Base-by-base conservation (phyloP, 2,113 vertebrate species). In the Tautogolabrus adspersus region DNA sequence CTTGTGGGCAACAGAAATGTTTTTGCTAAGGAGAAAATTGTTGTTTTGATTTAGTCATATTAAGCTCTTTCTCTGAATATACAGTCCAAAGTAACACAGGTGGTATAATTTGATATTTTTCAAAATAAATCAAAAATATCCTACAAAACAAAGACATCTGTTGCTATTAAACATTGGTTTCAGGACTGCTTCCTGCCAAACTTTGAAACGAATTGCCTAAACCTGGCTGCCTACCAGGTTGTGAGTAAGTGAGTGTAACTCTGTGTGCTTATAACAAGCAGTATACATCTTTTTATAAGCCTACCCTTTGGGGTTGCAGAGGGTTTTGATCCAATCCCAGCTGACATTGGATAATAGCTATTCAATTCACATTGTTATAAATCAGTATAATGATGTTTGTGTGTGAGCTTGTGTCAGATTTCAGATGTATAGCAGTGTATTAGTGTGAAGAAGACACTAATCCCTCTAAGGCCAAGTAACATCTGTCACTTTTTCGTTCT, bases 391-490 rank as follows among this genome's bases (percentile, higher is more conserved):
- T 54, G 54, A n/a, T 60, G 18, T 12, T 1, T 51, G 51, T 74
- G 34, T 58, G 40, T 65, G 40, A 63, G 56, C 71, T 72, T 66
- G 60, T 62, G 66, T 64, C 22, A 57, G 55, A 55, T 58, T 80
- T 44, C 37, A 73, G 75, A 75, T 78, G 38, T 77, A 55, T 83
- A 58, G 22, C 52, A 72, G 54, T 79, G 72, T 55, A 75, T 73
- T 70, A 82, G 66, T 75, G 66, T 70, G 60, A 62, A 37, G 52
- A 51, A 19, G 66, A 77, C 72, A 57, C 57, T 89, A 86, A 91
- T 91, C 86, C 76, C 47, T 75, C 59, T 6, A 58, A 86, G 82
- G 70, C 63, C 66, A 23, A 62, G 61, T 38, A 78, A 77, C 83
- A 89, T 88, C 83, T 86, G 79, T 81, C 82, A 42, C 54, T 80